Percentiles rank a stretch among this genome's conserved stretches.
These are phyloP conservation scores for Pseudomyrmex gracilis DNA, from an alignment of 1,140 invertebrate species.

Conservation along the genomic window DNA sequence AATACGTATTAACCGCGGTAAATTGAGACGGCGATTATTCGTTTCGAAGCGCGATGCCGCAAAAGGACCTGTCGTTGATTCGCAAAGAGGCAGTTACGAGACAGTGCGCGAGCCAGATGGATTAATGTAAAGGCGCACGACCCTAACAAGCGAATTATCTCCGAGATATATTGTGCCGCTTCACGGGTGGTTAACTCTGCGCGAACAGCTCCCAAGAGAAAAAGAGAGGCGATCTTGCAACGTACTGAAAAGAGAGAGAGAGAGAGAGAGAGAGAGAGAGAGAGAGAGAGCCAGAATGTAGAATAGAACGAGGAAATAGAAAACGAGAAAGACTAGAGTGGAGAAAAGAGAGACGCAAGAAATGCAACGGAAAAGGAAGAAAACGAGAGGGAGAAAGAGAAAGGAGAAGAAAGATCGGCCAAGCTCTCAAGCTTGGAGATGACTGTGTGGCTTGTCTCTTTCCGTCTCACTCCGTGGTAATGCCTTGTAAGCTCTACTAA, in stretches of 20 bases:
- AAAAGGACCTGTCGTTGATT: constrained; percentile 59
- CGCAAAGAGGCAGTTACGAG: constrained; percentile 67
- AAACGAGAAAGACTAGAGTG: constrained; percentile 41
- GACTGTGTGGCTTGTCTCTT: constrained; percentile 65
- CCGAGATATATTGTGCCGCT: constrained; percentile 79
- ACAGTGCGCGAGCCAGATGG: constrained; percentile 70
- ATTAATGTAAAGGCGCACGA: constrained; percentile 76
- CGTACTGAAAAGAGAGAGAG: constrained; percentile 22
- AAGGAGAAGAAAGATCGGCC: constrained; percentile 49
- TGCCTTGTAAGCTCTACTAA: constrained; percentile 81
- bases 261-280: constrained; percentile 45
- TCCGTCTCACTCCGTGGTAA: constrained; percentile 70
- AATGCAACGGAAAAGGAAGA: constrained; percentile 32
- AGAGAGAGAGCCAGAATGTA: neutral
- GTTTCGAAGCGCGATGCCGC: constrained; percentile 47
- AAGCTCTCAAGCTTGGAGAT: constrained; percentile 70
- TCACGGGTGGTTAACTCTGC: constrained; percentile 81
- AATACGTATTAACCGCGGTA: constrained; percentile 58
- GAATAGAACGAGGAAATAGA: constrained; percentile 15
- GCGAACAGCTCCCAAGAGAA: constrained; percentile 53
- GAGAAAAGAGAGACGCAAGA: constrained; percentile 26
- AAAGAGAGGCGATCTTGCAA: constrained; percentile 23
- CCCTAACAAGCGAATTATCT: constrained; percentile 82
- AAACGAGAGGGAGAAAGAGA: constrained; percentile 21
- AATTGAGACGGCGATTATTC: constrained; percentile 71